Conservation (phyloP, 2,113 vertebrate species). For the Trinectes maculatus region DNA sequence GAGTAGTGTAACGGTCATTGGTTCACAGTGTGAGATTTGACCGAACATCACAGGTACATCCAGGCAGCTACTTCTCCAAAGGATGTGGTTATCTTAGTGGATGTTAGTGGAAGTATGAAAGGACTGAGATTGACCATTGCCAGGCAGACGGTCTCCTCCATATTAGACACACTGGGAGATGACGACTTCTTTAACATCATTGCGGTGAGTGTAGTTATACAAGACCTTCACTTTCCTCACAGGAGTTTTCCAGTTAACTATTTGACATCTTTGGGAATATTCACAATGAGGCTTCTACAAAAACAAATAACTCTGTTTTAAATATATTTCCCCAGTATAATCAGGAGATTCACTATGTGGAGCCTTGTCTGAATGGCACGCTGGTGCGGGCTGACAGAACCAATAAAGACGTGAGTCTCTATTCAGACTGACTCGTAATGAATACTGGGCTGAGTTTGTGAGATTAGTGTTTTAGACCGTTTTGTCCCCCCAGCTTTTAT, state of each 20-base stretch:
- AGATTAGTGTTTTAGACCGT: slow-evolving; percentile 14
- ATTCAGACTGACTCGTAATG: slow-evolving; percentile 11
- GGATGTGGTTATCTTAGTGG: slow-evolving; percentile 96
- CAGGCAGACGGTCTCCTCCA: slow-evolving; percentile 95
- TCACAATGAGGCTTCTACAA: background rate
- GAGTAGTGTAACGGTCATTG: background rate
- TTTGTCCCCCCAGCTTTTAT: slow-evolving; percentile 16
- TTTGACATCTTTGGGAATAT: background rate
- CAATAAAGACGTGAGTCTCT: slow-evolving; percentile 93
- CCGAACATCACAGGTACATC: slow-evolving; percentile 89
- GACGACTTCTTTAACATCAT: slow-evolving; percentile 99
- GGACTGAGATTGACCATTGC: slow-evolving; percentile 96
- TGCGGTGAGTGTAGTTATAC: slow-evolving; percentile 83
- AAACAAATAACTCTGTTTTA: too few relatives aligned
- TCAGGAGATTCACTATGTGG: slow-evolving; percentile 96
- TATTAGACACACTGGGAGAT: slow-evolving; percentile 97
- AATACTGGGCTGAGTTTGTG: slow-evolving; percentile 1
- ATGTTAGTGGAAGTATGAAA: slow-evolving; percentile 99
- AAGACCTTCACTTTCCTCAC: too few relatives aligned
- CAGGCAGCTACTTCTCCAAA: slow-evolving; percentile 98
- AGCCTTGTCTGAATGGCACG: slow-evolving; percentile 96
- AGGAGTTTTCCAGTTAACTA: too few relatives aligned
- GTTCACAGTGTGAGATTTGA: background rate
- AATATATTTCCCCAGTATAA: slow-evolving; percentile 89
- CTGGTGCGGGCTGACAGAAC: slow-evolving; percentile 95